Conservation (phyloP, 2,888 invertebrate genomes). For the Melanargia galathea region DNA sequence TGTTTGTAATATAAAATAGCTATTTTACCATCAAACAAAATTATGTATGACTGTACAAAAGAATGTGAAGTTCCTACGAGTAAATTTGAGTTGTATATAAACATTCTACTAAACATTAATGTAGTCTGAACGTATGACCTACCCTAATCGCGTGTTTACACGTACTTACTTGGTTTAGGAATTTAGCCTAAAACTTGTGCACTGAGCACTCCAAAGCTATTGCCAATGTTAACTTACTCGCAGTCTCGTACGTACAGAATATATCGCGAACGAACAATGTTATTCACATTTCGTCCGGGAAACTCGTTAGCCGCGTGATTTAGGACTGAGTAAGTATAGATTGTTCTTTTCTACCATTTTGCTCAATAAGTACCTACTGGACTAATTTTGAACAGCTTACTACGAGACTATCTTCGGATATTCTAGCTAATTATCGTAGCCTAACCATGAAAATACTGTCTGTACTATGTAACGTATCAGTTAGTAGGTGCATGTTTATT, state of each 20-base stretch:
- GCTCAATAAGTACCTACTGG: too few species aligned
- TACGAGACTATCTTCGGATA: too few species aligned
- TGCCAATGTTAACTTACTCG: conserved; percentile 22
- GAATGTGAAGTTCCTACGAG: not conserved
- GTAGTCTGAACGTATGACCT: conserved; percentile 33
- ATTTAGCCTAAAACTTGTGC: conserved; percentile 38
- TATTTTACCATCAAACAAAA: too few species aligned
- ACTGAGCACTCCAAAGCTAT: conserved; percentile 34
- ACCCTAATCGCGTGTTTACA: conserved; percentile 39
- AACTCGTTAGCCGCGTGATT: not conserved
- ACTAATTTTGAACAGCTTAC: too few species aligned
- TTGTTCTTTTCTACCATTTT: too few species aligned
- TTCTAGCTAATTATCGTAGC: not conserved
- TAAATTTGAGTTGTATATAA: conserved; percentile 1
- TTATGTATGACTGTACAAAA: not conserved
- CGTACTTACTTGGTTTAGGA: conserved; percentile 37
- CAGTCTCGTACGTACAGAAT: not conserved
- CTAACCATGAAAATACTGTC: not conserved
- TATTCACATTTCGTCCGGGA: not conserved
- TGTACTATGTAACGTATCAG: too few species aligned
- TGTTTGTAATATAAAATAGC: too few species aligned
- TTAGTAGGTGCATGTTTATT: conserved; percentile 35
- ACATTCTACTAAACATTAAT: conserved; percentile 1
- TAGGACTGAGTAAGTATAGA: too few species aligned
- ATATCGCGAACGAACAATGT: conserved; percentile 6